Base-by-base conservation (phyloP, 1,140 invertebrate species). In the Limonius californicus region DNA sequence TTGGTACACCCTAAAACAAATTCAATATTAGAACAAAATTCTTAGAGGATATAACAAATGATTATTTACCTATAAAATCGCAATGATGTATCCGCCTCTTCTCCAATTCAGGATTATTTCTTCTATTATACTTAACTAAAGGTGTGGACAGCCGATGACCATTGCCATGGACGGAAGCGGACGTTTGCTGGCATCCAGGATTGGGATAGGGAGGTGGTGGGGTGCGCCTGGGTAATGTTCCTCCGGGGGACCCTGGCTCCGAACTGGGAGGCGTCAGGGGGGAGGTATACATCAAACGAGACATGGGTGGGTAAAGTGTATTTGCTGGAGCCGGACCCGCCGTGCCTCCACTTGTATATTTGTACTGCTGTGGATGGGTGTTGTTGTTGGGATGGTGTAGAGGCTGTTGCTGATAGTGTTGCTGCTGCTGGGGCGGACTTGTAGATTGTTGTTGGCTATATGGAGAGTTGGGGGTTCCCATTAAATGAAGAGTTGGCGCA, bases 41-140 rank as follows among this genome's bases (percentile, higher is more conserved):
- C n/a, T n/a, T n/a, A n/a, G n/a, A n/a, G n/a, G n/a, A n/a, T n/a
- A n/a, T n/a, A n/a, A n/a, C n/a, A n/a, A n/a, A n/a, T n/a, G n/a
- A 32, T 50, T 64, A 78, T 83, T 86, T 80, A 95, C 95, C 92
- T 71, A 92, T 87, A 78, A 94, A 97, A 81, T 95, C 90, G 81
- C 95, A 98, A 77, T 94, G 94, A 77, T 97, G 95, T 66, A 97
- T 94, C 72, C 95, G 78, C 67, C 95, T 82, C 77, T 96, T 97
- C 77, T 97, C 95, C 62, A 97, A 78, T 76, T 98, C 95, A 0
- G 95, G 95, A 79, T 98, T 97, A 77, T 97, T 97, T 69, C 94
- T 84, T 64, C 95, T 83, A 79, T 97, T 97, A 80, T 95, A 96
- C 73, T 87, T 88, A 42, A 77, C 73, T 7, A 62, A 45, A 35